A percentile compares a stretch with the other conserved stretches of the same genome.
These are phyloP conservation scores for Furcula furcula DNA, from an alignment of 2,888 invertebrate genomes.

Conservation along the genomic window DNA sequence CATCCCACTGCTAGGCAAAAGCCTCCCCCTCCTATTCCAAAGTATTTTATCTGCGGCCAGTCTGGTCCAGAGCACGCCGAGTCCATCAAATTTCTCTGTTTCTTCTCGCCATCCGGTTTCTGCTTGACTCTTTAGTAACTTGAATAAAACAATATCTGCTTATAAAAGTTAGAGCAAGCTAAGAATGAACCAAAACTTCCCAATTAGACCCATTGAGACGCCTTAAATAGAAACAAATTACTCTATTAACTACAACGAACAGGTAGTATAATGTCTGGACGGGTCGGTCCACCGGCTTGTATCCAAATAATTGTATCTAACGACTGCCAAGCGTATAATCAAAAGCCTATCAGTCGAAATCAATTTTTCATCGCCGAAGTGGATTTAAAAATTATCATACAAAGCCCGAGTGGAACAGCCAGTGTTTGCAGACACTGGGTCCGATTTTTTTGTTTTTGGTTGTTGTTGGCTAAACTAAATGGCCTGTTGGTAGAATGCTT, in stretches of 20 bases:
- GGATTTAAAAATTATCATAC: conserved; percentile 78
- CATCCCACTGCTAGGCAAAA: too few species aligned
- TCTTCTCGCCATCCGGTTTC: too few species aligned
- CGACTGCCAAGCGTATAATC: conserved; percentile 70
- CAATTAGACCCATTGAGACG: not conserved
- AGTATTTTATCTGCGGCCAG: too few species aligned
- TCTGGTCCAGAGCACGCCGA: too few species aligned
- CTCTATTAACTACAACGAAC: conserved; percentile 26
- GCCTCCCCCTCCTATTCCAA: too few species aligned
- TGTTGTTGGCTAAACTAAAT: not conserved
- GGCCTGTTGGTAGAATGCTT: too few species aligned
- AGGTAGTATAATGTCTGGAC: conserved; percentile 14
- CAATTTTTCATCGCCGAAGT: conserved; percentile 72
- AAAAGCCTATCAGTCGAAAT: conserved; percentile 76
- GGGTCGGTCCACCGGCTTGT: conserved; percentile 28
- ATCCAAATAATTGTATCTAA: conserved; percentile 73
- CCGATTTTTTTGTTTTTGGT: not conserved
- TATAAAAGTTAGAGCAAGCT: too few species aligned
- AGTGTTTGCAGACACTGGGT: conserved; percentile 32
- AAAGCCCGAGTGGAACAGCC: conserved; percentile 41
- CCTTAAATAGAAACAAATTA: conserved; percentile 9
- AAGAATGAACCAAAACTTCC: not conserved
- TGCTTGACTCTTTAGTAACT: too few species aligned
- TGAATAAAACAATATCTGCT: too few species aligned
- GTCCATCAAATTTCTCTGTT: too few species aligned